Evolutionary conservation across 1,140 invertebrate species (phyloP).

Genomic region (Dufourea novaeangliae): DNA sequence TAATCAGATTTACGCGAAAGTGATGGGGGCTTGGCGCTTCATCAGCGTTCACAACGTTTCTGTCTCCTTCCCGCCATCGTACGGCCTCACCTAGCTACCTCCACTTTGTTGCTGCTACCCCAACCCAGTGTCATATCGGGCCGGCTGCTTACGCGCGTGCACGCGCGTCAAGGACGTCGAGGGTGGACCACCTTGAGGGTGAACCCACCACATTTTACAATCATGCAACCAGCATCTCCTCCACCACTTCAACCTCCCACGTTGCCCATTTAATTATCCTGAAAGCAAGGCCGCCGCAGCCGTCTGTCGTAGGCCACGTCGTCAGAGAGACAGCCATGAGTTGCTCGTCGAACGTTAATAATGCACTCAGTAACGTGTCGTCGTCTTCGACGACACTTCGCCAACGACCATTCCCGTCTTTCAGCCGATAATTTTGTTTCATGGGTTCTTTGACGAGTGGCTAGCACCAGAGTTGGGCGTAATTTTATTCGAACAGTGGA

Average conservation of each 20-base stretch:
- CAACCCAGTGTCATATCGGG: not conserved
- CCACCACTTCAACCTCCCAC: not conserved
- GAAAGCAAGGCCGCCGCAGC: slow-evolving; percentile 42
- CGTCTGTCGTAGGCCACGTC: slow-evolving; percentile 1
- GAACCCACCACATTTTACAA: slow-evolving; percentile 21
- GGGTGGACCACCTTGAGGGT: slow-evolving; percentile 25
- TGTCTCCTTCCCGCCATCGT: slow-evolving; percentile 23
- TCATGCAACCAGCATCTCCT: too few species aligned
- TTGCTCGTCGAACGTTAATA: slow-evolving; percentile 41
- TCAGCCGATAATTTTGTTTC: slow-evolving; percentile 15
- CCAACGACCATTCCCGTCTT: not conserved
- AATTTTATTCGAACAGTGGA: not conserved
- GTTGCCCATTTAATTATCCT: slow-evolving; percentile 58
- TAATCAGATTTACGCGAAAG: slow-evolving; percentile 67
- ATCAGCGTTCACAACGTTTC: slow-evolving; percentile 57
- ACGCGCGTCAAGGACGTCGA: not conserved
- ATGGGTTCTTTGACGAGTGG: slow-evolving; percentile 19
- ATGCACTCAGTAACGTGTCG: slow-evolving; percentile 44
- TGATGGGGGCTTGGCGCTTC: slow-evolving; percentile 52
- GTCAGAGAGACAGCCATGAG: not conserved
- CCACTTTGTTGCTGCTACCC: not conserved
- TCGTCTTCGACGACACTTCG: not conserved
- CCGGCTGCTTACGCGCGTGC: not conserved
- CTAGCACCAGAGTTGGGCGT: not conserved
- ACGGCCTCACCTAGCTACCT: not conserved